A percentile compares a stretch with the other conserved stretches of the same genome.
These are phyloP conservation scores for Drosophila neutralis DNA, from an alignment of 2,888 invertebrate species.

Conservation along the genomic window DNA sequence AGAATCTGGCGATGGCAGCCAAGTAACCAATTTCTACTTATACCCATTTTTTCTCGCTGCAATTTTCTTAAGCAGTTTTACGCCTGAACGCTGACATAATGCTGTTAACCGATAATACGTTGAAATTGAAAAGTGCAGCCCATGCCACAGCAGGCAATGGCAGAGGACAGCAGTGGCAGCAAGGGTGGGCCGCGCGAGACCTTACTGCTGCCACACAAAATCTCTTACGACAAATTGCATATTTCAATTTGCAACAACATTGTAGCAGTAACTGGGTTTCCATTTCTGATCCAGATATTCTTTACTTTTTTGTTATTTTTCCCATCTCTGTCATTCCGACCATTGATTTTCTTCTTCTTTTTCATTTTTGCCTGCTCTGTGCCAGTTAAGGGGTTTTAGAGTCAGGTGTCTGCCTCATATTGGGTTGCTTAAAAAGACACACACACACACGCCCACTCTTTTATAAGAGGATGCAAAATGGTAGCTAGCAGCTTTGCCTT, in stretches of 20 bases:
- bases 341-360: constrained; percentile 2
- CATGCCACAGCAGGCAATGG: constrained; percentile 11
- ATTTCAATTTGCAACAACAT: constrained; percentile 78
- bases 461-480: constrained; percentile 51
- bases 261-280: constrained; percentile 47
- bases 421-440: constrained; percentile 71
- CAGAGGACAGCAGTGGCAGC: constrained; percentile 12
- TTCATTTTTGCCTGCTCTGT: constrained; percentile 37
- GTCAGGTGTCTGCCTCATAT: constrained; percentile 75
- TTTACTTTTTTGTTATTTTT: constrained; percentile 5
- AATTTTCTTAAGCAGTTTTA: constrained; percentile 83
- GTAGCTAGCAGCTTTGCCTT: constrained; percentile 41
- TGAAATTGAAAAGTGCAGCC: constrained; percentile 68
- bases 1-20: constrained; percentile 15
- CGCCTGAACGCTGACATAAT: constrained; percentile 81
- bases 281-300: constrained; percentile 55
- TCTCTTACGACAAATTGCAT: constrained; percentile 81
- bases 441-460: constrained; percentile 10
- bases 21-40: constrained; percentile 52
- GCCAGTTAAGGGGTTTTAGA: constrained; percentile 55
- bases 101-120: constrained; percentile 82
- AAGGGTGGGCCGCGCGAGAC: constrained; percentile 15
- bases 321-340: constrained; percentile 1
- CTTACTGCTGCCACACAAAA: constrained; percentile 66
- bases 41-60: constrained; percentile 44